Conservation (phyloP, 2,113 vertebrate species). For the Mobula hypostoma region DNA sequence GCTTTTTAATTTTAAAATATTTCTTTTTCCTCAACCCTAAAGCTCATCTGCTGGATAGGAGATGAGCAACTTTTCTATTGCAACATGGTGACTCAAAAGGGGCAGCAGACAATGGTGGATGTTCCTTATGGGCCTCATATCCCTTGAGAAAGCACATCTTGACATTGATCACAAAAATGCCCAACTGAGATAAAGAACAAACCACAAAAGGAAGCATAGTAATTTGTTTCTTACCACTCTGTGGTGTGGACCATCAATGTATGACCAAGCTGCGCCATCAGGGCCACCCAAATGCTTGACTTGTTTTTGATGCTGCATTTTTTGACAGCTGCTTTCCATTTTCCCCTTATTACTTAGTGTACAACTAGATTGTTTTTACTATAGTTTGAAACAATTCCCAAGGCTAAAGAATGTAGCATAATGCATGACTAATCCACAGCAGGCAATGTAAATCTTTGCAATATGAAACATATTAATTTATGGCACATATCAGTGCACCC, state of each 20-base stretch:
- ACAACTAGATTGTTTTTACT: constrained; percentile 11
- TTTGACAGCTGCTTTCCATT: constrained; percentile 26
- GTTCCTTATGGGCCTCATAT: not conserved
- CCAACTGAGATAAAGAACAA: not conserved
- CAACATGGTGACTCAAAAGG: not conserved
- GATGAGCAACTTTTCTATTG: no score
- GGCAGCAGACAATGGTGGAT: not conserved
- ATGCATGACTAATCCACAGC: constrained; percentile 52
- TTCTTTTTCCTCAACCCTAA: not conserved
- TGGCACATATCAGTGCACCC: constrained; percentile 43
- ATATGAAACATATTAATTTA: constrained; percentile 48
- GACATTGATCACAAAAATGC: not conserved
- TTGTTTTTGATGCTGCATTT: not conserved
- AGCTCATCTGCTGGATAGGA: not conserved
- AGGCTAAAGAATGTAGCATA: constrained; percentile 39
- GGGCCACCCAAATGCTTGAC: not conserved
- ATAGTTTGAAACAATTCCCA: constrained; percentile 22
- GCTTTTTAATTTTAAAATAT: not conserved
- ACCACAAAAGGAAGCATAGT: not conserved
- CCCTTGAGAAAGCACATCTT: not conserved
- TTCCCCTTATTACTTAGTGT: constrained; percentile 12
- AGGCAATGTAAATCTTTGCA: constrained; percentile 46
- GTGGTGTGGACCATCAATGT: not conserved
- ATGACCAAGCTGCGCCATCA: not conserved
- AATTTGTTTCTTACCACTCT: not conserved